A percentile compares a stretch with the other conserved stretches of the same genome.
Conservation (phyloP, 2,113 vertebrate species). For the Origma solitaria region DNA sequence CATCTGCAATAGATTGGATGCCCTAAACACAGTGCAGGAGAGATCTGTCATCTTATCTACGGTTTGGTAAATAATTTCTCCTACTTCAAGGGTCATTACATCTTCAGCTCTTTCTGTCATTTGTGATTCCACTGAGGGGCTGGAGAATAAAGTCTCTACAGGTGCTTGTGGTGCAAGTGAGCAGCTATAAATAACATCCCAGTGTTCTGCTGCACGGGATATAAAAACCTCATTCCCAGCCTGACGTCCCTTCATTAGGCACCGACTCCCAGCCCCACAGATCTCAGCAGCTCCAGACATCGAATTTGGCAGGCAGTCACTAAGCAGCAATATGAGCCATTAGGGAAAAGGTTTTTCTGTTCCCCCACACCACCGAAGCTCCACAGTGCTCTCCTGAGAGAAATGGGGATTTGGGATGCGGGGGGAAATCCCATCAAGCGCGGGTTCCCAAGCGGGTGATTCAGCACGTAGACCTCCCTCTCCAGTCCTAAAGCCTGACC, state of each 20-base stretch:
- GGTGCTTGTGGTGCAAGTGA: slow-evolving; percentile 20
- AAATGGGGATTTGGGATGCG: neutral
- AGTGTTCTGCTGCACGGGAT: neutral
- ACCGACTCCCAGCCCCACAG: neutral
- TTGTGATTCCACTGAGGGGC: slow-evolving; percentile 38
- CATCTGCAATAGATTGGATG: slow-evolving; percentile 46
- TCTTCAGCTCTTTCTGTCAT: slow-evolving; percentile 46
- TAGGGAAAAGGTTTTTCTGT: neutral
- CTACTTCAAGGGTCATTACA: slow-evolving; percentile 51
- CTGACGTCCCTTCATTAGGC: neutral
- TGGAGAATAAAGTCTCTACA: slow-evolving; percentile 43
- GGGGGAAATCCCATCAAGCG: neutral
- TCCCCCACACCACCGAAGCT: neutral
- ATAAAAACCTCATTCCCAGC: slow-evolving; percentile 5
- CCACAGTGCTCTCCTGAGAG: accelerated
- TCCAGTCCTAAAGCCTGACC: neutral
- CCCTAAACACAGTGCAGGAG: slow-evolving; percentile 37
- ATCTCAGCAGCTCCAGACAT: neutral
- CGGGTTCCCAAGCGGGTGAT: accelerated
- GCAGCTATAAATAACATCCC: slow-evolving; percentile 37
- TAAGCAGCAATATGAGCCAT: neutral
- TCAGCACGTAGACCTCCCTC: neutral
- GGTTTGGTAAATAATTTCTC: slow-evolving; percentile 64
- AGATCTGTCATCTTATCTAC: slow-evolving; percentile 28
- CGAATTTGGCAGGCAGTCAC: neutral